These are phyloP conservation scores for Alcedo quadribrachys DNA, from an alignment of 2,797 vertebrate species.

Conservation along the genomic window DNA sequence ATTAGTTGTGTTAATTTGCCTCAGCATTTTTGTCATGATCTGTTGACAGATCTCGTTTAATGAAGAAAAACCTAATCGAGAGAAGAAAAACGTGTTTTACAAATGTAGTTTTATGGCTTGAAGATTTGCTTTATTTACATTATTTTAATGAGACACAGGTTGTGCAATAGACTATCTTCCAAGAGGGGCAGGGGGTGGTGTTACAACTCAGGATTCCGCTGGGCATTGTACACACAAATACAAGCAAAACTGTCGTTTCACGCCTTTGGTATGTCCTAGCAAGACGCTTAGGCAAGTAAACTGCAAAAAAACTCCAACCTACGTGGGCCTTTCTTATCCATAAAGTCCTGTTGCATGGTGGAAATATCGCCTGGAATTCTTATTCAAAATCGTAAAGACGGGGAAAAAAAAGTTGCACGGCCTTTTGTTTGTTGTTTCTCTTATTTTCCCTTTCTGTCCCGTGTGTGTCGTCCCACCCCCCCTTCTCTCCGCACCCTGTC, in stretches of 20 bases:
- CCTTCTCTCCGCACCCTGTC: neutral
- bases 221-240: neutral
- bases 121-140: accelerated
- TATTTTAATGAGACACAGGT: accelerated
- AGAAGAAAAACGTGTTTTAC: neutral
- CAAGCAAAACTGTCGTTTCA: no score
- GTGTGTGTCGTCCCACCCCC: accelerated
- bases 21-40: neutral
- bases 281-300: neutral
- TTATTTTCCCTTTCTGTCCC: no score
- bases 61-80: neutral
- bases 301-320: no score
- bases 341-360: neutral
- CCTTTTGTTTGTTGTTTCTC: neutral
- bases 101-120: neutral
- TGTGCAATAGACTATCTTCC: accelerated
- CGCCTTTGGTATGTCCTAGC: accelerated
- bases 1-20: neutral
- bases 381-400: neutral
- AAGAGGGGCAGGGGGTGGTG: accelerated
- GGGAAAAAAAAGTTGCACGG: neutral
- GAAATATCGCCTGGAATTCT: neutral
- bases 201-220: neutral
- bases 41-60: neutral
- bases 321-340: neutral